These are phyloP conservation scores for Ruditapes philippinarum DNA, from an alignment of 1,140 invertebrate genomes.

Conservation along the genomic window DNA sequence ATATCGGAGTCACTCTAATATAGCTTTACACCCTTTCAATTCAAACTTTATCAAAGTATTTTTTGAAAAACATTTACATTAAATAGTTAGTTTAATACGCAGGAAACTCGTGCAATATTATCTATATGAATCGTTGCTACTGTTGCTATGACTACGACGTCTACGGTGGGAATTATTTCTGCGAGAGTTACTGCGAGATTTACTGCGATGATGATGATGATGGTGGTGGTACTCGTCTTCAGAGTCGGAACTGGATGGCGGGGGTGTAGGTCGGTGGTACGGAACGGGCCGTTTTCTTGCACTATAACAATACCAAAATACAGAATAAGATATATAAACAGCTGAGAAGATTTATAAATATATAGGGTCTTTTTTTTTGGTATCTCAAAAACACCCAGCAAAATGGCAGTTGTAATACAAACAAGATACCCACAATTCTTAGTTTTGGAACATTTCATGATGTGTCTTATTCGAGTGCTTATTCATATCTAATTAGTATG, in stretches of 20 bases:
- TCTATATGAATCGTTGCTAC: conserved; percentile 54
- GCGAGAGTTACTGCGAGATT: conserved; percentile 10
- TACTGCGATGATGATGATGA: conserved; percentile 11
- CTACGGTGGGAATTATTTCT: conserved; percentile 22
- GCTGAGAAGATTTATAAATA: no score
- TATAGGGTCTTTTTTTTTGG: no score
- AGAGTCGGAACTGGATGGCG: conserved; percentile 49
- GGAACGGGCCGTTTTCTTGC: conserved; percentile 62
- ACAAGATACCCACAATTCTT: no score
- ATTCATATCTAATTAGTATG: no score
- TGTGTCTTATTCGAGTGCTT: no score
- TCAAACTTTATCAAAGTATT: no score
- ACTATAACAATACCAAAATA: conserved; percentile 26
- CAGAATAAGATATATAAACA: background rate
- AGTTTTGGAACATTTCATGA: no score
- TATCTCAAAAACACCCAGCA: no score
- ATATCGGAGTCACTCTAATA: no score
- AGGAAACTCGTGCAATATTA: conserved; percentile 32
- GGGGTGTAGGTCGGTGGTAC: conserved; percentile 64
- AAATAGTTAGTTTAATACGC: no score
- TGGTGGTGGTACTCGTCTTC: conserved; percentile 44
- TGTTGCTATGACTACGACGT: conserved; percentile 50
- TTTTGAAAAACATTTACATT: no score
- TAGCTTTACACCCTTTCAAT: no score
- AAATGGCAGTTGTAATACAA: background rate